Evolutionary conservation across 2,113 vertebrate genomes (phyloP), one percentile per base, ranked within the genome.

Genomic region (Mesembrinibis cayennensis): DNA sequence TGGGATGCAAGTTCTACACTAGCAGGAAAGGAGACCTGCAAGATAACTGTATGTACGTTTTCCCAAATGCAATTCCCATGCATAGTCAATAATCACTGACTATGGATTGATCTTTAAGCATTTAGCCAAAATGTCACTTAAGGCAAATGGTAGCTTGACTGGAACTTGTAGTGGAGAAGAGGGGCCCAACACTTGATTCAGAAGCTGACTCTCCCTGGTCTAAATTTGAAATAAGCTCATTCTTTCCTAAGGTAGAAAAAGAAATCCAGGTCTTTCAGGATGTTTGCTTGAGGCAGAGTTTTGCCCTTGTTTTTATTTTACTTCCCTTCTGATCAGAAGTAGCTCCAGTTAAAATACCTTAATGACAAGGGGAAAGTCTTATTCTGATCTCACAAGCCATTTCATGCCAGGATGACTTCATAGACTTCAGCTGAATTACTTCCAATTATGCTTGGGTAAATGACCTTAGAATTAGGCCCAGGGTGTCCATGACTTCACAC

Each of bases 131-230:
- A 87, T n/a, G 19, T 36, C 66, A 61, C 52, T 26, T 53, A 69
- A 47, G 53, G 49, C 15, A 95, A 85, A 67, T 9, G 10, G 7
- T 18, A 50, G 4, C 52, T 72, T 77, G 23, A 53, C 36, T 45
- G 59, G 52, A 89, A 86, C 32, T 55, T 0, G 0, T 19, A 4
- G 4, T n/a, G 22, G 20, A 63, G 10, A 58, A 26, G 45, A 79
- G 25, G 22, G 11, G 18, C 74, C 38, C 49, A 89, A 7, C 20
- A 19, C 12, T 59, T 71, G 42, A 61, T 79, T 47, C 32, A 74
- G 44, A 92, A 86, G 38, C 44, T 73, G 52, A 67, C 49, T 61
- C 8, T 59, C 49, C 11, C 32, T 56, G 0, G 0, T 81, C 53
- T 89, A 30, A 61, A 84, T 63, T 61, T 85, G 40, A 78, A 93